A percentile compares a stretch with the other conserved stretches of the same genome.
Conservation (phyloP, 2,113 vertebrate genomes). For the Zingel zingel region DNA sequence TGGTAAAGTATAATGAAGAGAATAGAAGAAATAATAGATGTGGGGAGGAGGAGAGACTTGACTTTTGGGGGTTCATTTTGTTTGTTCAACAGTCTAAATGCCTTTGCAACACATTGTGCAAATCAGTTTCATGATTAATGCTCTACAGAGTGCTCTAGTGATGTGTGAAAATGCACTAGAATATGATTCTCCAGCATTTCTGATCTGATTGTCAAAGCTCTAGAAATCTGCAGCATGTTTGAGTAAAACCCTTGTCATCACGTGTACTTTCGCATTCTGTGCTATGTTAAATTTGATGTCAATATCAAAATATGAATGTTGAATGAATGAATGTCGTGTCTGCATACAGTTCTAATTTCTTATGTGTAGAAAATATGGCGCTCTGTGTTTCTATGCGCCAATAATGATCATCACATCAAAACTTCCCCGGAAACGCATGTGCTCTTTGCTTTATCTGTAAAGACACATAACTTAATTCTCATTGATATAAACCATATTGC, state of each 20-base stretch:
- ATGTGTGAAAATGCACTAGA: too few relatives aligned
- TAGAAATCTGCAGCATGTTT: not conserved
- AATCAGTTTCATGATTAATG: constrained; percentile 1
- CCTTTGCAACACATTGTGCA: not conserved
- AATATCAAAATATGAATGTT: not conserved
- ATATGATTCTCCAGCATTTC: too few relatives aligned
- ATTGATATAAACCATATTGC: not conserved
- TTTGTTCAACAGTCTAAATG: not conserved
- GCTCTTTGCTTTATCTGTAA: not conserved
- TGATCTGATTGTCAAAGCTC: too few relatives aligned
- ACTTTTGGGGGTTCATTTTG: not conserved
- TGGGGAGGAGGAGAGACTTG: not conserved
- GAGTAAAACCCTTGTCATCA: not conserved
- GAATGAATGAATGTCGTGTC: too few relatives aligned
- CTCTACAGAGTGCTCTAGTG: not conserved
- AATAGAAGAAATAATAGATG: not conserved
- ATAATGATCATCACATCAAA: not conserved
- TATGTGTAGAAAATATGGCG: too few relatives aligned
- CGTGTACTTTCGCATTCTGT: not conserved
- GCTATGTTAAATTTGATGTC: not conserved
- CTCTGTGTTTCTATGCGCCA: not conserved
- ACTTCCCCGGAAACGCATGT: not conserved
- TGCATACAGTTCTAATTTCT: too few relatives aligned
- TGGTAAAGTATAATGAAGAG: not conserved
- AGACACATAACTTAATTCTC: not conserved